These are phyloP conservation scores for Acestrorhynchus altus DNA, from an alignment of 2,797 vertebrate species.

Conservation along the genomic window DNA sequence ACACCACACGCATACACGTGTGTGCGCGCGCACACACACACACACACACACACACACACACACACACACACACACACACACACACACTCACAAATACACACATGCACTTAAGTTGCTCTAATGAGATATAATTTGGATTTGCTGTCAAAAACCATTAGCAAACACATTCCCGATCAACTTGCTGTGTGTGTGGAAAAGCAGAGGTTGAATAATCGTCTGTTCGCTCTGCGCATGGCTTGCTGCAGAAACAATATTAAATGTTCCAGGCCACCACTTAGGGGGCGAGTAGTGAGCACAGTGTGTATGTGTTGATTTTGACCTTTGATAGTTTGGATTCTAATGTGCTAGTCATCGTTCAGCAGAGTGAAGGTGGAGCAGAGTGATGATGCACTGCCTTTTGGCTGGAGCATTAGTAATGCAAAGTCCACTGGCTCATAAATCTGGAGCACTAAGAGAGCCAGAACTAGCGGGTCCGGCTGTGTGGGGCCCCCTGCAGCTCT, in stretches of 20 bases:
- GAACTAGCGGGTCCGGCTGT: slow-evolving; percentile 22
- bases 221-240: background rate
- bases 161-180: slow-evolving; percentile 38
- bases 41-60: background rate
- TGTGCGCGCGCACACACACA: background rate
- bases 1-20: slow-evolving; percentile 12
- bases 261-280: background rate
- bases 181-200: background rate
- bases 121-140: slow-evolving; percentile 47
- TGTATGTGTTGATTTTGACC: background rate
- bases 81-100: background rate
- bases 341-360: background rate
- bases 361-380: background rate
- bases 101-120: slow-evolving; percentile 26
- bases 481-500: slow-evolving; percentile 13
- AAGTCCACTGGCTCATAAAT: slow-evolving; percentile 25
- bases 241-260: background rate
- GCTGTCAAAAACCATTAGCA: slow-evolving; percentile 36
- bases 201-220: background rate
- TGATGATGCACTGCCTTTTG: slow-evolving; percentile 2
- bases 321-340: background rate
- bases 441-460: slow-evolving; percentile 19
- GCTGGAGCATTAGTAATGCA: slow-evolving; percentile 9
- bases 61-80: background rate
- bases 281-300: background rate